Base-by-base conservation (phyloP, 2,113 vertebrate genomes). In the Leptobrachium ailaonicum region DNA sequence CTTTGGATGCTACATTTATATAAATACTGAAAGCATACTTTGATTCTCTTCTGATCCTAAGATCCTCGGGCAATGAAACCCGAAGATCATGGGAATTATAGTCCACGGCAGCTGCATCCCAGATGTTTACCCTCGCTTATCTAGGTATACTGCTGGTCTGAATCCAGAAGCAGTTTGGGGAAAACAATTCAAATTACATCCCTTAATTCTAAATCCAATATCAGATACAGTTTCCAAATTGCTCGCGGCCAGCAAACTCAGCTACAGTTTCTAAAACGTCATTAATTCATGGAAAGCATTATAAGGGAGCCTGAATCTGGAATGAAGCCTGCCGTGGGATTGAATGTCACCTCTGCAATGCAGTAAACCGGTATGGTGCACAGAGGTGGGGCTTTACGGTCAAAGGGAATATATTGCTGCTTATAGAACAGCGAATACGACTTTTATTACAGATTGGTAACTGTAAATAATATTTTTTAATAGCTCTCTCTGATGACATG, bases 191-290 rank as follows among this genome's bases (percentile, higher is more conserved):
- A 32, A 32, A 32, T 32, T 32, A 32, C 20, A 32, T 32, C 20
- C 20, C 20, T 32, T 32, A 32, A 32, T 32, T 32, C 20, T 32
- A 32, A 32, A 32, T 32, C 20, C 20, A 32, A 32, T 32, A 32
- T 32, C 20, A 32, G 20, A 32, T 32, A 32, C 20, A 32, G 20
- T 32, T 32, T 50, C 47, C 47, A 50, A 50, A 50, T 50, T 50
- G 20, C 13, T 58, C 56, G 2, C 9, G 13, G 13, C 5, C 56
- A 58, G 10, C 56, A 58, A 4, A 58, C 56, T 58, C 56, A 10
- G 56, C 56, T 58, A 58, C 47, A 50, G 56, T 14, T 12, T 58
- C 11, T 53, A 63, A 64, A 74, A n/a, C 66, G 63, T 75, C 20
- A 75, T 32, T 75, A 66, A 41, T 44, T 53, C 43, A 42, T 9